Base-by-base conservation (phyloP, 2,888 invertebrate species). In the Pegoplata infirma region DNA sequence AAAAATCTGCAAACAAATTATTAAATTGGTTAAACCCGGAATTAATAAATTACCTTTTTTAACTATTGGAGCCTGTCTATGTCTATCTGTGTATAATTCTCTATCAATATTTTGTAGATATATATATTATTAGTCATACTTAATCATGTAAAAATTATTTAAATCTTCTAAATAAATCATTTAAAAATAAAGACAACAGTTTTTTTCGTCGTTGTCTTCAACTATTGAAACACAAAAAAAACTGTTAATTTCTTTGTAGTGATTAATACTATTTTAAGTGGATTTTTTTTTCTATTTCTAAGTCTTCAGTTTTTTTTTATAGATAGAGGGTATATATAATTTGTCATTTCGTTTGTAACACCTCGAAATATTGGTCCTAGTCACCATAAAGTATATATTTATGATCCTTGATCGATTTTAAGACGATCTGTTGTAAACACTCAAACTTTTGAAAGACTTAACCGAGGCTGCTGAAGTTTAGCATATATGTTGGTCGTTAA, bases 1-100 rank as follows among this genome's bases (percentile, higher is more conserved):
- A 40, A 40, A 51, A 44, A 61, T 47, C 25, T 63, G 49, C 66
- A 46, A 67, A 67, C 21, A 53, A 56, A 23, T 44, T 17, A 44
- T 25, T 47, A 19, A 47, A 44, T 67, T 67, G 36, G 28, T 46
- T 56, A 67, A 67, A 67, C 67, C 67, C 67, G 67, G 67, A 67
- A 67, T 67, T 67, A 55, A 56, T 17, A 25, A 32, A 28, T 23
- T 36, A 21, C 49, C n/a, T n/a, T n/a, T n/a, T n/a, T n/a, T n/a
- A 49, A 36, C 28, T 32, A 19, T 32, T 28, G 3, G n/a, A 1
- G 49, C 28, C 14, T 36, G 19, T 53, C 2, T 19, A 10, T 49
- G 19, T 64, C 6, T 40, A 28, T 44, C 10, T 47, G 49, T 36
- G 25, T 49, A 19, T 19, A 10, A 28, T 61, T 56, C 47, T 19